Evolutionary conservation across 2,797 vertebrate genomes (phyloP), one percentile per base, ranked within the genome.

Genomic region (Neosilurus mollespiculum): DNA sequence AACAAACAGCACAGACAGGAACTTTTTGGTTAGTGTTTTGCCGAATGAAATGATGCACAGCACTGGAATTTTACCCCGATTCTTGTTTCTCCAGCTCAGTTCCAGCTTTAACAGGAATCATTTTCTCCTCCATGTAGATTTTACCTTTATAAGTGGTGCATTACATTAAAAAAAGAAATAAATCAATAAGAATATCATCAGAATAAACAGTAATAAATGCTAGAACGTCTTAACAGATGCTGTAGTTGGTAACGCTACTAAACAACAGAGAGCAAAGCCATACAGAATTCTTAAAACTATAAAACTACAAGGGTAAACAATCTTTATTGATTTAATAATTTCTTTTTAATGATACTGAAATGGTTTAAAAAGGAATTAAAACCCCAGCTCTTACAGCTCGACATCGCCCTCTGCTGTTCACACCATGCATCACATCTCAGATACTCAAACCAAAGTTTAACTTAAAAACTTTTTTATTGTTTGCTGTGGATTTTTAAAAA

Each of bases 331-430:
- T 58, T 58, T 58, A 58, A 16, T 59, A 24, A 24, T 24, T 71
- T 14, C 49, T 71, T 53, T 14, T 51, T 54, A 18, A 73, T 71
- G n/a, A 71, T 16, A 53, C 43, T 43, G 43, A 71, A 24, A 71
- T 15, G 43, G 7, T 8, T 3, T 70, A 20, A 1, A 49, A n/a
- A 8, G 14, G 15, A 53, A 53, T 71, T 14, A 70, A 18, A 22
- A 22, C 22, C 8, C 51, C 53, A 16, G 34, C 8, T n/a, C 22
- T 18, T 54, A 53, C 9, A 80, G 78, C 69, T 80, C 78, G 20
- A 37, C 10, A 66, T n/a, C 64, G 78, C 83, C 70, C 78, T 75
- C 83, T 80, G 83, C 70, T 80, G 83, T 66, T 64, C 37, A 56
- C 8, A 51, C 3, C 18, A 26, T 20, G 62, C 43, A 26, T 9